phyloP scores from a whole-genome alignment of 1,140 invertebrate genomes.

The Macrosteles quadrilineatus region DNA sequence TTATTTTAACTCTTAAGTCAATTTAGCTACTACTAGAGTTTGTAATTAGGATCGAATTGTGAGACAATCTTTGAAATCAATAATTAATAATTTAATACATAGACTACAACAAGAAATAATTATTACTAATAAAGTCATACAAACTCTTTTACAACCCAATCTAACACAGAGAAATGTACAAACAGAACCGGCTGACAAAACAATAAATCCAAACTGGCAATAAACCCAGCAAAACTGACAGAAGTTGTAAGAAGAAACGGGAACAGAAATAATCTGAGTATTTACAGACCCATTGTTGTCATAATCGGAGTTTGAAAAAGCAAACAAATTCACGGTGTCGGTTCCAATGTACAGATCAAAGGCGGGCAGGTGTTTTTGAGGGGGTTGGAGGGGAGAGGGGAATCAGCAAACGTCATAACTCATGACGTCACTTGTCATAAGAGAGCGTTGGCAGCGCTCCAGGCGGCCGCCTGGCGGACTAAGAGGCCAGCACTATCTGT shows the following conservation, averaged over 20 bases:
- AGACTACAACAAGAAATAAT: too few relatives aligned
- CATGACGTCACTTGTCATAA: slow-evolving; percentile 8
- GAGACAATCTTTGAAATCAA: too few relatives aligned
- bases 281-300: slow-evolving; percentile 16
- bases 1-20: too few relatives aligned
- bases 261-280: neutral
- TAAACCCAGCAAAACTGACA: neutral
- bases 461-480: neutral
- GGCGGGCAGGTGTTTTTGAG: neutral
- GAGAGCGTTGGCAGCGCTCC: neutral
- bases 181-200: too few relatives aligned
- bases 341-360: slow-evolving; percentile 2
- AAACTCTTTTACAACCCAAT: too few relatives aligned
- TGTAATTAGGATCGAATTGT: too few relatives aligned
- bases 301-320: neutral
- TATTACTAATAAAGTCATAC: too few relatives aligned
- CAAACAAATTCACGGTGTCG: slow-evolving; percentile 2
- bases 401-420: neutral
- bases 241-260: slow-evolving; percentile 22
- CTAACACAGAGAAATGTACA: too few relatives aligned
- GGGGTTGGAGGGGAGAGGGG: neutral
- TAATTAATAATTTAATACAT: too few relatives aligned
- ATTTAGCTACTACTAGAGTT: too few relatives aligned
- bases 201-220: too few relatives aligned
- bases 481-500: neutral